Percentiles rank a stretch among this genome's conserved stretches.
phyloP scores from a whole-genome alignment of 2,888 invertebrate genomes.

The Oegoconia quadripuncta region DNA sequence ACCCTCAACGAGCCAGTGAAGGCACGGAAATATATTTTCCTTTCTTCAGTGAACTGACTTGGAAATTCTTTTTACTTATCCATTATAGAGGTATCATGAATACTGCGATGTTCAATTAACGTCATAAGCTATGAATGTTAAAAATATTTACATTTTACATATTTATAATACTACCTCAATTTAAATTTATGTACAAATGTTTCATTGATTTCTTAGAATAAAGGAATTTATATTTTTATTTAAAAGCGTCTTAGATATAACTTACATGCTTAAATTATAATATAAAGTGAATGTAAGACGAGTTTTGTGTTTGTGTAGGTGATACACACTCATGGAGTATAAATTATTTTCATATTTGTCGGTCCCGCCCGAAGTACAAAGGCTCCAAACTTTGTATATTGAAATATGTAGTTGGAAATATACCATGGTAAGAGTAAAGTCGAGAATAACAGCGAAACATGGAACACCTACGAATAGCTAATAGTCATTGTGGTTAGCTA shows the following conservation, averaged over 20 bases:
- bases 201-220: background rate
- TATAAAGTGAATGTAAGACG: no score
- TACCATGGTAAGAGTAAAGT: constrained; percentile 1
- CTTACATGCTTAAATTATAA: no score
- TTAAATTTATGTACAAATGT: no score
- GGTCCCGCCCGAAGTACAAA: background rate
- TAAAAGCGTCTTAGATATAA: no score
- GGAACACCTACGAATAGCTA: no score
- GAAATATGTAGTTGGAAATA: constrained; percentile 9
- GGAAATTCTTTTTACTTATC: constrained; percentile 1
- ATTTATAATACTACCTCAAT: no score
- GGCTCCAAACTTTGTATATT: constrained; percentile 8
- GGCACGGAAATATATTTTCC: constrained; percentile 30
- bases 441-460: background rate
- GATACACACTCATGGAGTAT: constrained; percentile 1
- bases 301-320: no score
- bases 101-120: no score
- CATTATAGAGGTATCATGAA: background rate
- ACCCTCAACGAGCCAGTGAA: constrained; percentile 35
- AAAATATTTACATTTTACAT: no score
- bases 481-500: constrained; percentile 7
- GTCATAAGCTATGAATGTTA: no score
- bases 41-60: constrained; percentile 5
- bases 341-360: constrained; percentile 5
- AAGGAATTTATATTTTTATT: constrained; percentile 14